Percentiles rank a stretch among this genome's conserved stretches.
Evolutionary conservation across 37 sponge, comb jelly and placozoan species (phyloP).

Genomic region (Haliclona indistincta): DNA sequence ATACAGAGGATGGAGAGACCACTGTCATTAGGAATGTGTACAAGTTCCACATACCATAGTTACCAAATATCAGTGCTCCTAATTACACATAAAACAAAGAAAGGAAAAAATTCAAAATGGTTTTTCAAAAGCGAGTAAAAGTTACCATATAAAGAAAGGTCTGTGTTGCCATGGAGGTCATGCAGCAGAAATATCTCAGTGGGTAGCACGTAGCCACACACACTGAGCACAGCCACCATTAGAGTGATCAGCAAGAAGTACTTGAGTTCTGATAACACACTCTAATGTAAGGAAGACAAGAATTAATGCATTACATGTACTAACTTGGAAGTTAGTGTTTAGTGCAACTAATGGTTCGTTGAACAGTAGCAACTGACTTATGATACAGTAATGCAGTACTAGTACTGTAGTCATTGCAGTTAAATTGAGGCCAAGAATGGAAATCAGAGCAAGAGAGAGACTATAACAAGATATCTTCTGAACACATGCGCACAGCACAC

Average conservation of each 20-base stretch:
- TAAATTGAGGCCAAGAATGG: neutral
- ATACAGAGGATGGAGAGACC: neutral
- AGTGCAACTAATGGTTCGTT: neutral
- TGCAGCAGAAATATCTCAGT: conserved; percentile 37
- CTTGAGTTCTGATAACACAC: conserved; percentile 12
- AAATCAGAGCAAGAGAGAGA: neutral
- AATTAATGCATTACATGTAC: neutral
- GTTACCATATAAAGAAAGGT: conserved; percentile 56
- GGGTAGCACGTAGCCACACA: conserved; percentile 38
- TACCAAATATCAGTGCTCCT: conserved; percentile 75
- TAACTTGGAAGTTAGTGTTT: no score
- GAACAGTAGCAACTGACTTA: neutral
- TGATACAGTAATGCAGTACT: no score
- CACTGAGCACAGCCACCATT: conserved; percentile 30
- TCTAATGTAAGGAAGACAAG: neutral
- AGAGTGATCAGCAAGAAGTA: conserved; percentile 40
- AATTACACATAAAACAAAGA: neutral
- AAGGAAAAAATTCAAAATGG: neutral
- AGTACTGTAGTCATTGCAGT: no score
- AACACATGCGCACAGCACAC: no score
- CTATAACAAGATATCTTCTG: neutral
- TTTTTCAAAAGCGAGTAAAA: neutral
- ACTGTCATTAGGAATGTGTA: conserved; percentile 40
- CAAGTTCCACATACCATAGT: conserved; percentile 81
- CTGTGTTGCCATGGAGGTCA: conserved; percentile 22